Conservation (phyloP, 2,113 vertebrate genomes). For the Nicator chloris region DNA sequence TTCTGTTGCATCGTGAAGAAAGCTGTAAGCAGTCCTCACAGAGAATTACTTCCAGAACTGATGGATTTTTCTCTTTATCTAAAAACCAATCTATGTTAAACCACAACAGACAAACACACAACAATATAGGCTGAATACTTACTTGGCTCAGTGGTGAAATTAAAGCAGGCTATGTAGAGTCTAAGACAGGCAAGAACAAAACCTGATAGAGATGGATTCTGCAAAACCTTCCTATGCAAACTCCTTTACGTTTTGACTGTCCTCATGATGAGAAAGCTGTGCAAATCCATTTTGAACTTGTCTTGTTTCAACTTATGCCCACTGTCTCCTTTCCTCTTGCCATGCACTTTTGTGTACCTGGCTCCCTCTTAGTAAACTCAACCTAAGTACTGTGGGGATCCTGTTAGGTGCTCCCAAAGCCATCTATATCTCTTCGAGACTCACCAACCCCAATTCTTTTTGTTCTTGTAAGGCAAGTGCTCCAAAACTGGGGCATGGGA, state of each 20-base stretch:
- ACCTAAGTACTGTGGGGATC: background rate
- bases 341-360: background rate
- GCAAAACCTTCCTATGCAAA: background rate
- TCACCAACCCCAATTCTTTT: background rate
- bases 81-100: background rate
- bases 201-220: background rate
- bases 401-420: background rate
- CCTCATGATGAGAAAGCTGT: background rate
- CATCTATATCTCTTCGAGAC: background rate
- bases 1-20: no score
- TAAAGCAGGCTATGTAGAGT: background rate
- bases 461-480: background rate
- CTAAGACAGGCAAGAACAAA: background rate
- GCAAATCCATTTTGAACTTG: background rate
- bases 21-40: background rate
- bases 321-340: background rate
- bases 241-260: background rate
- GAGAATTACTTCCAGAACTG: background rate
- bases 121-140: background rate
- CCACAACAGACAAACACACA: background rate
- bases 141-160: background rate
- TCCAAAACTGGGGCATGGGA: background rate
- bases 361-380: background rate
- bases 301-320: background rate
- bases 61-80: background rate